Evolutionary conservation across 2,797 vertebrate genomes (phyloP).

Genomic region (Tachyglossus aculeatus): DNA sequence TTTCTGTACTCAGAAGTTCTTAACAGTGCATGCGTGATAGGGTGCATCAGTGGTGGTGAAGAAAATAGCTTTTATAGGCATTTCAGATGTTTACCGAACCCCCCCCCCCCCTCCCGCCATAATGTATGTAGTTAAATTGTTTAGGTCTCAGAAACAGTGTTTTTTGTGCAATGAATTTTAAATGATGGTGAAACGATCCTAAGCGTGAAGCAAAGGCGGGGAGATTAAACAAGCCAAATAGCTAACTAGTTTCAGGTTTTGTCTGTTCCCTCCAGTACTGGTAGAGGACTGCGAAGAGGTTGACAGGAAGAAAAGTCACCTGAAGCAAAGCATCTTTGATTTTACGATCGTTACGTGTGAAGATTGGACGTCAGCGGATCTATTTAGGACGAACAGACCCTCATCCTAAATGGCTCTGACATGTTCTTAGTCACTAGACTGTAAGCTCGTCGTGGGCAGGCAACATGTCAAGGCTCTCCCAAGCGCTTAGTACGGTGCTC

Average conservation of each 20-base stretch:
- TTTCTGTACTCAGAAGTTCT: slow-evolving; percentile 10
- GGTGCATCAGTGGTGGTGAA: slow-evolving; percentile 3
- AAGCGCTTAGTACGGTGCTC: too few relatives aligned
- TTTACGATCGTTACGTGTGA: too few relatives aligned
- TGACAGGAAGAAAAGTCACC: too few relatives aligned
- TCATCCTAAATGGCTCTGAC: too few relatives aligned
- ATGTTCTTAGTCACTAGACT: too few relatives aligned
- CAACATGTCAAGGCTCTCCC: too few relatives aligned
- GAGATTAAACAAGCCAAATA: not conserved
- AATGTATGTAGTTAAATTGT: not conserved
- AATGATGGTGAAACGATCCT: not conserved
- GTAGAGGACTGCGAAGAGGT: too few relatives aligned
- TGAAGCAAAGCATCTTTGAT: too few relatives aligned
- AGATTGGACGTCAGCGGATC: too few relatives aligned
- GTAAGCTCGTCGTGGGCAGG: too few relatives aligned
- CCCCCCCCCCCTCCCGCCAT: not conserved
- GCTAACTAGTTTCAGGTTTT: not conserved
- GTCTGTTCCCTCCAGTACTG: too few relatives aligned
- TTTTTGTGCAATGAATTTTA: slow-evolving; percentile 1
- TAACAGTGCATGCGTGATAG: slow-evolving; percentile 5
- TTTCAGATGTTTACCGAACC: not conserved
- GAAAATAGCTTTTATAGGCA: not conserved
- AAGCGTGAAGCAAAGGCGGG: not conserved
- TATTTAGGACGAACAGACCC: too few relatives aligned
- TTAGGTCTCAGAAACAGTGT: not conserved